These are phyloP conservation scores for Herpailurus yagouaroundi DNA, from an alignment of 2,113 vertebrate genomes.

Conservation along the genomic window DNA sequence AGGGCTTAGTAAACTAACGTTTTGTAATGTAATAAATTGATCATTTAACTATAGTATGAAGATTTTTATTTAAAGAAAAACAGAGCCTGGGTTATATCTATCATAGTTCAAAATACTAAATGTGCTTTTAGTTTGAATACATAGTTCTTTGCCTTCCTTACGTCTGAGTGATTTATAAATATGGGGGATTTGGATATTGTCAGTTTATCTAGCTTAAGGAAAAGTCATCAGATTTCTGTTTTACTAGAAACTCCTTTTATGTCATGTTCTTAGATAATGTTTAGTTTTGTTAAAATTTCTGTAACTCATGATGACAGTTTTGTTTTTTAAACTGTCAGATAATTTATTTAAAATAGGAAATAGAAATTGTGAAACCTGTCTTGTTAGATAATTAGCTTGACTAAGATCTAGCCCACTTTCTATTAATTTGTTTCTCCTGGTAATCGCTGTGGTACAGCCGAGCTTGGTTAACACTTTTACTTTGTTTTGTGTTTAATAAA, in stretches of 20 bases:
- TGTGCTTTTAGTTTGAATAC: neutral
- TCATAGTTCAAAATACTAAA: constrained; percentile 28
- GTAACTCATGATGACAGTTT: neutral
- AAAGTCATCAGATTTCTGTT: constrained; percentile 24
- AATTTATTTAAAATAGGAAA: neutral
- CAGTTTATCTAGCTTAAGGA: neutral
- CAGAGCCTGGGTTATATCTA: neutral
- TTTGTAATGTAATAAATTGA: neutral
- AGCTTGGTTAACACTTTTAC: neutral
- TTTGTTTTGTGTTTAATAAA: constrained; percentile 21
- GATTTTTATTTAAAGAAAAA: constrained; percentile 9
- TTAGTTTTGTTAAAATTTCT: constrained; percentile 2
- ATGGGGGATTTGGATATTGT: neutral
- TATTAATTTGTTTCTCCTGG: neutral
- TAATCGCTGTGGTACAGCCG: neutral
- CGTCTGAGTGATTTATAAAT: constrained; percentile 16
- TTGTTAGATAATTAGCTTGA: neutral
- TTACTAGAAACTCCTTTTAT: neutral
- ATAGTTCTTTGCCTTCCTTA: neutral
- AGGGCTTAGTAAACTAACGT: neutral
- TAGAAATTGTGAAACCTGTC: neutral
- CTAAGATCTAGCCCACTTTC: neutral
- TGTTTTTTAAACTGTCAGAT: neutral
- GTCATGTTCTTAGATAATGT: neutral
- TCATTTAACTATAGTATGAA: neutral